Base-by-base conservation (phyloP, 2,113 vertebrate genomes). In the Cromileptes altivelis region DNA sequence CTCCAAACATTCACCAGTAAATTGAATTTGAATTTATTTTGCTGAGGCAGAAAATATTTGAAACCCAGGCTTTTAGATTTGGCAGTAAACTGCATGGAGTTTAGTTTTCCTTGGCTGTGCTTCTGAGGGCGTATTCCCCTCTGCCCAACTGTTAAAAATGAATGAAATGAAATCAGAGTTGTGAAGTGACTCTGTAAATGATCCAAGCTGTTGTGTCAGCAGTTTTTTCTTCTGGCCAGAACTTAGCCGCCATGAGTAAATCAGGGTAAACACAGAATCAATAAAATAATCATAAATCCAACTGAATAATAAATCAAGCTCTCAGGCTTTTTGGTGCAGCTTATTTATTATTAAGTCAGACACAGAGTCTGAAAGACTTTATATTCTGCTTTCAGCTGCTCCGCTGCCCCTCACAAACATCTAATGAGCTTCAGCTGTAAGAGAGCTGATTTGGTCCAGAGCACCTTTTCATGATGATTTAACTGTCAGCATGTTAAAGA, bases 221-320 rank as follows among this genome's bases (percentile, higher is more conserved):
- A 75, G 13, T 84, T 82, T 82, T 5, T 52, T 64, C 52, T 15
- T 19, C 58, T 78, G 75, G 79, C 67, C 4, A 18, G 0, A 53
- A 27, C 76, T 61, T 60, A 49, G 14, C 15, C 3, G 4, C 72
- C 50, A 27, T 0, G 52, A 74, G 74, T 89, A 75, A 85, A 87
- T 89, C 82, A 91, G 13, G 81, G 23, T 9, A 64, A 83, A 84
- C 33, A n/a, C 53, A 25, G 37, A 27, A 81, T 88, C 88, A 86
- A 90, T 91, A 81, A 85, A 78, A 83, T 49, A 70, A 80, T 78
- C 81, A 81, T 87, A 83, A 86, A 82, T 87, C 70, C 55, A 58
- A 1, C 37, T 78, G 58, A 67, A 75, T 65, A 70, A 79, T 87
- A 70, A 83, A 83, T 87, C 62, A 19, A 30, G 25, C 0, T 49